Base-by-base conservation (phyloP, 2,888 invertebrate genomes). In the Platycheirus rosarum region DNA sequence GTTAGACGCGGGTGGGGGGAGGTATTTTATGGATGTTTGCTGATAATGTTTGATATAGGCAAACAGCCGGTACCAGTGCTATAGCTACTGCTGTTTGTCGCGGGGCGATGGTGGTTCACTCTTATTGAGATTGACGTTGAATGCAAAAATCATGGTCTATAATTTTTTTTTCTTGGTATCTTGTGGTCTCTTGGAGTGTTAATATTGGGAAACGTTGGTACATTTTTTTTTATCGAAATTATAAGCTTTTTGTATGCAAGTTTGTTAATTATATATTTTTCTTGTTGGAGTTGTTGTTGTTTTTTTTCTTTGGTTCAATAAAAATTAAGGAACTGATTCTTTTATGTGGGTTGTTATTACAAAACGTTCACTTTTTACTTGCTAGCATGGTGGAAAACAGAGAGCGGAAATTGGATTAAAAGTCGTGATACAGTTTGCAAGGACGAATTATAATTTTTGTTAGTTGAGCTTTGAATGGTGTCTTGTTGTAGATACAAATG, bases 361-460 rank as follows among this genome's bases (percentile, higher is more conserved):
- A 76, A 76, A 76, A 71, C 82, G 71, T 82, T 82, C 77, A 82
- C 80, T 77, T 71, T 68, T 71, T 51, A 20, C 7, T 53, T 53
- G 7, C 57, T 3, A 37, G 7, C 35, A 29, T 35, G 13, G 14
- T 2, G 8, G n/a, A 14, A 14, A 8, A 63, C 13, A 66, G 84
- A 85, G 85, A 85, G 85, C 85, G 85, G 85, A 85, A 85, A 84
- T 84, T 65, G 69, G 73, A 66, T 68, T 73, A 69, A 63, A 84
- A 85, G 63, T 85, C 85, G 85, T 85, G 85, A 85, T 84, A 82
- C 78, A 76, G 68, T 84, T 85, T 77, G 79, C 85, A 85, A 85
- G 85, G 85, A 85, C 85, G 85, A 85, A 85, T 84, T 70, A 84
- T 84, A 68, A 55, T 77, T 68, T 62, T 48, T 26, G 9, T 26